Base-by-base conservation (phyloP, 2,888 invertebrate species). In the Andrena chrysosceles region DNA sequence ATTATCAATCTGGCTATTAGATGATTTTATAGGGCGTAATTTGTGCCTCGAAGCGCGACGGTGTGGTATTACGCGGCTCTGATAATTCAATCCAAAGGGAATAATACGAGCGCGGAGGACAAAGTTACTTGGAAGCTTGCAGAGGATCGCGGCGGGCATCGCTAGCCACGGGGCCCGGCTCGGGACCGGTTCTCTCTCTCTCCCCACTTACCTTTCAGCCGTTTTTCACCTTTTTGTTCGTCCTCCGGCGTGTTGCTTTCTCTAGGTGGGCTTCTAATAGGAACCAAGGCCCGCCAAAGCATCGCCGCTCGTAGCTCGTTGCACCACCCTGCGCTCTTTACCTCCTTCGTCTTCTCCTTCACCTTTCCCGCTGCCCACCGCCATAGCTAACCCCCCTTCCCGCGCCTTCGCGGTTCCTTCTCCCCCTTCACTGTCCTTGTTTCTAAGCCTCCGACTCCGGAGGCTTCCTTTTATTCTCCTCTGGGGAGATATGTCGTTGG, bases 121-220 rank as follows among this genome's bases (percentile, higher is more conserved):
- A 70, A 31, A 67, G 76, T 62, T 35, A 49, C 16, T 63, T 56
- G 54, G 23, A 72, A 72, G 81, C 82, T 72, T 60, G 60, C 10
- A 52, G 81, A 54, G 82, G 26, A 67, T 68, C 49, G 60, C 42
- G 33, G 42, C 13, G 62, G 49, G 67, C 72, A 81, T 81, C 72
- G 29, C 67, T 62, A 72, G 67, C 68, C 71, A 72, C 69, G 62
- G 77, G 35, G 26, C 76, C 79, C 29, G 84, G 72, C 76, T 52
- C 54, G 59, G 83, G 88, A 90, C 90, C 90, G 91, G 90, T 90
- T 91, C 84, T 81, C 74, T 49, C 77, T 52, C 77, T 69, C 77
- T 76, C 75, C 76, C 73, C 62, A 54, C 79, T 64, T 60, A 42
- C 54, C 77, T 77, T 83, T 73, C 62, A 72, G 68, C 31, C 79